phyloP scores from a whole-genome alignment of 2,113 vertebrate species.

The Anolis carolinensis region DNA sequence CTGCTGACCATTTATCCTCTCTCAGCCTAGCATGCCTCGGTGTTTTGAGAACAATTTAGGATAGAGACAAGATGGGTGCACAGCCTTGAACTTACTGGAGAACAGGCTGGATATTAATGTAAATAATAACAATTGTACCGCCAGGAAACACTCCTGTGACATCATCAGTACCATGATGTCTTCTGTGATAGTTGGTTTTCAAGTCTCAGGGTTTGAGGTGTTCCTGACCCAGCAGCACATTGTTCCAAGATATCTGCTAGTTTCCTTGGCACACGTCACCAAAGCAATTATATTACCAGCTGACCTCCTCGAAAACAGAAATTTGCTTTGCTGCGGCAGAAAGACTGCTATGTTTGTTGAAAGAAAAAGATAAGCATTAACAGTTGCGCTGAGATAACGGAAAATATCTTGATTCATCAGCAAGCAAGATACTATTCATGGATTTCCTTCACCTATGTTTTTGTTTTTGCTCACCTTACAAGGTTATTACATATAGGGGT shows the following conservation, averaged over 20 bases:
- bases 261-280: background rate
- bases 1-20: no score
- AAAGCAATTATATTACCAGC: background rate
- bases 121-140: no score
- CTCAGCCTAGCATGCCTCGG: no score
- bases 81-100: no score
- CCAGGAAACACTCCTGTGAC: no score
- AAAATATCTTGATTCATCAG: constrained; percentile 28
- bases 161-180: no score
- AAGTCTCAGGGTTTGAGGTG: no score
- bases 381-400: constrained; percentile 30
- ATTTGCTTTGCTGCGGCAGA: background rate
- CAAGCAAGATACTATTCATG: constrained; percentile 9
- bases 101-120: no score
- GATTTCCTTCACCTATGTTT: background rate
- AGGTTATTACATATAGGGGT: background rate
- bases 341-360: background rate
- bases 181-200: no score
- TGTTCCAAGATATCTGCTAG: background rate
- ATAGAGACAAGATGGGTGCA: no score
- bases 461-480: fast-evolving
- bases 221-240: no score
- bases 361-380: constrained; percentile 28
- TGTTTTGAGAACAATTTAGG: no score
- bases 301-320: background rate